Conservation (phyloP, 1,140 invertebrate species). For the Plutomurus gul region DNA sequence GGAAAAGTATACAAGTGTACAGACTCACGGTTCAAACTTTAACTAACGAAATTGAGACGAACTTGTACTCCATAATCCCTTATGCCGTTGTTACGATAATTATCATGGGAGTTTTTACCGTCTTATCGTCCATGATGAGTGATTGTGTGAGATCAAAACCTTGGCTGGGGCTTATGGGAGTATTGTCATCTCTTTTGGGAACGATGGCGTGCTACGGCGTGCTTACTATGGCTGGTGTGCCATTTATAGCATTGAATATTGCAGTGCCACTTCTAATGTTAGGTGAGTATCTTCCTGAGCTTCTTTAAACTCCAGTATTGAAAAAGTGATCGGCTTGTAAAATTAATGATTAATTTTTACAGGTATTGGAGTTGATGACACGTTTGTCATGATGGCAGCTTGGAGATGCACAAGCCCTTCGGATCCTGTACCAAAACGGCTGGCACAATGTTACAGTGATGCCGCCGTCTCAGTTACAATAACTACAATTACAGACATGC, state of each 20-base stretch:
- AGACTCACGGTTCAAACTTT: neutral
- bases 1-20: neutral
- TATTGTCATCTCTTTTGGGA: neutral
- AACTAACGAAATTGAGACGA: neutral
- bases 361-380: constrained; percentile 96
- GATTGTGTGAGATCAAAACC: neutral
- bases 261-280: neutral
- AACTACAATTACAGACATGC: neutral
- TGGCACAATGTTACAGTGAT: constrained; percentile 81
- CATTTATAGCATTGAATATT: neutral
- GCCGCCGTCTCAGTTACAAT: constrained; percentile 66
- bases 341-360: constrained; percentile 66
- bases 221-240: neutral
- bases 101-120: neutral
- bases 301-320: neutral
- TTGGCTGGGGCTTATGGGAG: neutral
- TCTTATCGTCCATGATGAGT: neutral
- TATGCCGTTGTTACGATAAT: neutral
- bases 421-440: constrained; percentile 77
- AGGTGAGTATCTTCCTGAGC: neutral
- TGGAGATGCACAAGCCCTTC: constrained; percentile 82
- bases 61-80: neutral
- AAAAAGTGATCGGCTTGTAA: neutral
- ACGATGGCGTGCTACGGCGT: neutral
- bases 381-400: constrained; percentile 92